Evolutionary conservation across 1,140 invertebrate species (phyloP), one percentile per base, ranked within the genome.

Genomic region (Eriocheir sinensis): DNA sequence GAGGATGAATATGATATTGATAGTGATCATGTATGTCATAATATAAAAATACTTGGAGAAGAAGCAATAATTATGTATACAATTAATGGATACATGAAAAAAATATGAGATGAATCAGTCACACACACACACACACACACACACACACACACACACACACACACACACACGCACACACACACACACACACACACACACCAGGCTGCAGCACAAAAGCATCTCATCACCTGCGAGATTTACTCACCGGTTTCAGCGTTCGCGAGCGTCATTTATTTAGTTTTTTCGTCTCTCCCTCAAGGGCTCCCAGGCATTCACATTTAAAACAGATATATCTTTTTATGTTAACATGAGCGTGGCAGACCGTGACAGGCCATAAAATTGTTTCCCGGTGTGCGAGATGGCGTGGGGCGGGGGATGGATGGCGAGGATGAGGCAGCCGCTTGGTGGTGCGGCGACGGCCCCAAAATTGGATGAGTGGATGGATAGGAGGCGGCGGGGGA

Each of bases 311-410:
- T 92, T 72, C 79, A 48, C 91, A 92, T 83, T 92, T 92, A 92
- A 91, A 91, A 92, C 40, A 40, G 8, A 83, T 83, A 92, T 48
- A 83, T 83, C 32, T 83, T 92, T 92, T 92, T 83, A 92, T 41
- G 91, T 83, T 79, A 83, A 92, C 79, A 92, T 41, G 81, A 38
- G 91, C 91, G 81, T 92, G 91, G 91, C 91, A 92, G 91, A 41
- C 72, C 34, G 72, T 92, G 91, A 83, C 91, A 83, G 72, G 72
- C 91, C 91, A 92, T 92, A 81, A 92, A 92, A 92, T 92, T 81
- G 79, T 92, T 48, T 92, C 80, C 34, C 41, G 2, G 85, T 88
- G 85, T 72, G 21, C 40, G 72, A 83, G 91, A 92, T 83, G 90
- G 72, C 34, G 79, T n/a, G 91, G 44, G 40, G 30, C 12, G 27